A percentile compares a stretch with the other conserved stretches of the same genome.
phyloP scores from a whole-genome alignment of 1,140 invertebrate species.

The Lordiphosa clarofinis region DNA sequence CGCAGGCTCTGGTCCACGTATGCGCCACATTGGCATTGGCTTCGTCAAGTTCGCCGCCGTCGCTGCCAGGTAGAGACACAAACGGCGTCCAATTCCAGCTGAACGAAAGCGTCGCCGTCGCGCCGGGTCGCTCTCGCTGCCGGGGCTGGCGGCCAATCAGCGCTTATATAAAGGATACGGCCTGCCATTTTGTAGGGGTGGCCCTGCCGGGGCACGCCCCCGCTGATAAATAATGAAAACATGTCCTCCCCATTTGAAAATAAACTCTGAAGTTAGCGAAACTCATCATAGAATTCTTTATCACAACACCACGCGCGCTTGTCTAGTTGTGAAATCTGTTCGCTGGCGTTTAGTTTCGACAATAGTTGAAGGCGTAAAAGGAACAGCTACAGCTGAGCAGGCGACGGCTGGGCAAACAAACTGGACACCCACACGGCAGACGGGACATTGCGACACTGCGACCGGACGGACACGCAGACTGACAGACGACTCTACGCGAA shows the following conservation, averaged over 20 bases:
- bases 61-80: slow-evolving; percentile 39
- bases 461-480: not conserved
- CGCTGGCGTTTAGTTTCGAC: slow-evolving; percentile 74
- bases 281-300: slow-evolving; percentile 80
- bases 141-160: slow-evolving; percentile 40
- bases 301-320: slow-evolving; percentile 78
- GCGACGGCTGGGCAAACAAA: slow-evolving; percentile 18
- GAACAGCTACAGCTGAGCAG: slow-evolving; percentile 11
- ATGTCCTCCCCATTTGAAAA: slow-evolving; percentile 78
- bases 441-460: no score
- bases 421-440: slow-evolving; percentile 3
- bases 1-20: slow-evolving; percentile 43
- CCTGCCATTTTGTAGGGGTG: slow-evolving; percentile 65
- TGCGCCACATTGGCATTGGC: slow-evolving; percentile 58
- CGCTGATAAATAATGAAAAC: slow-evolving; percentile 78
- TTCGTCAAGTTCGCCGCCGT: slow-evolving; percentile 60
- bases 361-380: slow-evolving; percentile 55
- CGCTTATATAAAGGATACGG: slow-evolving; percentile 46
- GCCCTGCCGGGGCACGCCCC: slow-evolving; percentile 49
- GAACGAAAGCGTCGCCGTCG: slow-evolving; percentile 56
- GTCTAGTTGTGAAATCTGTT: slow-evolving; percentile 80
- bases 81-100: slow-evolving; percentile 65
- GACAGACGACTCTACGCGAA: slow-evolving; percentile 7
- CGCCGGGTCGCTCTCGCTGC: slow-evolving; percentile 14
- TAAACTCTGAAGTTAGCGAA: slow-evolving; percentile 79